These are phyloP conservation scores for Patella caerulea DNA, from an alignment of 2,888 invertebrate genomes.

Conservation along the genomic window DNA sequence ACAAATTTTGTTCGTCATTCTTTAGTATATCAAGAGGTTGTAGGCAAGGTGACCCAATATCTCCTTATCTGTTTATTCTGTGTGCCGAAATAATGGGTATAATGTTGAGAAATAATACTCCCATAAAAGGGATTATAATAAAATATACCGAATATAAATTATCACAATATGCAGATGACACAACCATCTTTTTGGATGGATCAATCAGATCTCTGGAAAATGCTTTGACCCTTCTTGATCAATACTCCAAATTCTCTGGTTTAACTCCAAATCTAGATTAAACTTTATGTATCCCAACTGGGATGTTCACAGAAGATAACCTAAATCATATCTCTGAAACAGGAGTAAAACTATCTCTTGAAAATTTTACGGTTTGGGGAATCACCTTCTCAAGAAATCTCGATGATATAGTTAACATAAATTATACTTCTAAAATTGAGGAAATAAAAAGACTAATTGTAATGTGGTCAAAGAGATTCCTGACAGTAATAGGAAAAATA, in stretches of 20 bases:
- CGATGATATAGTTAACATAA: too few species aligned
- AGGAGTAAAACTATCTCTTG: too few species aligned
- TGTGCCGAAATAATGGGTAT: neutral
- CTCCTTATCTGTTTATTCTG: neutral
- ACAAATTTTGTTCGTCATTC: neutral
- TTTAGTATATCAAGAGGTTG: neutral
- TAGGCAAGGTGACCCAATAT: slow-evolving; percentile 6
- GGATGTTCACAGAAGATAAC: too few species aligned
- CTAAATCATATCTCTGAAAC: too few species aligned
- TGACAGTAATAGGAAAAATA: slow-evolving; percentile 23
- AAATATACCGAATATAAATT: slow-evolving; percentile 22
- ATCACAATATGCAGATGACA: slow-evolving; percentile 27
- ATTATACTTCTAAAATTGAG: neutral
- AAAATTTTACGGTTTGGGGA: too few species aligned
- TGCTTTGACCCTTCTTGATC: slow-evolving; percentile 6
- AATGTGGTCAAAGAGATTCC: slow-evolving; percentile 13
- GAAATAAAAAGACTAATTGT: slow-evolving; percentile 11
- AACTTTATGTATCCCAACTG: neutral
- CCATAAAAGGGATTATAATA: slow-evolving; percentile 20
- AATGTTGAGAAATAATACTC: slow-evolving; percentile 4
- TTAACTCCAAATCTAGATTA: too few species aligned
- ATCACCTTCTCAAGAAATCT: neutral
- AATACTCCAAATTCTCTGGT: too few species aligned
- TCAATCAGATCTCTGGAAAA: slow-evolving; percentile 10
- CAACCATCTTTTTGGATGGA: slow-evolving; percentile 19